A percentile compares a stretch with the other conserved stretches of the same genome.
Evolutionary conservation across 2,797 vertebrate species (phyloP).

Genomic region (Chaetodon trifasciatus): DNA sequence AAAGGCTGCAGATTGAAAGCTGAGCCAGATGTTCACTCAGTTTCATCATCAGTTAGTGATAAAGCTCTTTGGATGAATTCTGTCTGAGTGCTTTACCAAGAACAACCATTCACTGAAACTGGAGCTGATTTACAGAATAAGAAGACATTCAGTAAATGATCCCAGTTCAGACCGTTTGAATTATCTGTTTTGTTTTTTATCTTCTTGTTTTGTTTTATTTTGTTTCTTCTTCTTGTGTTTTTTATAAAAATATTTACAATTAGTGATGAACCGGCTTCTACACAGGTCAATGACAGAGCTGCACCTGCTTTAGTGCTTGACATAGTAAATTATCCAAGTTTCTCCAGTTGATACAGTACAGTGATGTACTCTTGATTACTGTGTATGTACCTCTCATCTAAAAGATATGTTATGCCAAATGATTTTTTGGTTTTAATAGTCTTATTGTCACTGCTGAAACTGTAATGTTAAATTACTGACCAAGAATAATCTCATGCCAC

Average conservation of each 20-base stretch:
- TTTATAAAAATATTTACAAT: neutral
- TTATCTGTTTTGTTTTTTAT: neutral
- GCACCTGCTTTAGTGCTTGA: neutral
- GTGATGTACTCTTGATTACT: neutral
- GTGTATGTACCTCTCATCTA: neutral
- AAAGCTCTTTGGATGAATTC: conserved; percentile 34
- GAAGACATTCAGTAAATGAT: conserved; percentile 5
- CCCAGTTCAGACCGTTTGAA: neutral
- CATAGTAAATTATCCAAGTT: conserved; percentile 13
- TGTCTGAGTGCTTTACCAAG: conserved; percentile 19
- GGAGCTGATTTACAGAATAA: conserved; percentile 32
- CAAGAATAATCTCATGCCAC: neutral
- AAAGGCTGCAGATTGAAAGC: conserved; percentile 20
- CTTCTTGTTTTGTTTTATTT: too few relatives aligned
- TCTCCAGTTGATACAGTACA: neutral
- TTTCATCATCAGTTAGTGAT: conserved; percentile 33
- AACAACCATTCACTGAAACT: conserved; percentile 36
- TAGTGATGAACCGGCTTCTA: neutral
- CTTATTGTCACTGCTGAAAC: neutral
- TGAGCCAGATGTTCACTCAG: conserved; percentile 39
- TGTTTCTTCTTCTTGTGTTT: too few relatives aligned
- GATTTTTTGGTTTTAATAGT: neutral
- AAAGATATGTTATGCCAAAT: neutral
- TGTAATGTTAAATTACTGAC: neutral
- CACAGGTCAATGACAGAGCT: neutral